Evolutionary conservation across 2,797 vertebrate species (phyloP), one percentile per base, ranked within the genome.

Genomic region (Helicolenus hilgendorfi): DNA sequence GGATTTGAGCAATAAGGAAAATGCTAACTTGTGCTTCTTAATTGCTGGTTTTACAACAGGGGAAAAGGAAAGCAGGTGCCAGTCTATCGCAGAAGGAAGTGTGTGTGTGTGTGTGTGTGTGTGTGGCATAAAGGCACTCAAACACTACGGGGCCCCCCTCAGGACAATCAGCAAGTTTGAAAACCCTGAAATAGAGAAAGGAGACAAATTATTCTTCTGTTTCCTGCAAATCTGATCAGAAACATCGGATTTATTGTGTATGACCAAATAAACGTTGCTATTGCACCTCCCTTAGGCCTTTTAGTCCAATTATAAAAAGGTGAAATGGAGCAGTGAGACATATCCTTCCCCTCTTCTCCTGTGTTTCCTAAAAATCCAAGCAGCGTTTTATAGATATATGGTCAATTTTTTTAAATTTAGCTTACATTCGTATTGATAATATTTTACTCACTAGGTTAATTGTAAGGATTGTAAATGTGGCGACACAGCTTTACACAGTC

Each of bases 161-260:
- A 69, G 70, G 63, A 79, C 71, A 63, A 31, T 27, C 29, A 53
- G 18, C 24, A 53, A 68, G 24, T 68, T 1, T 64, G 4, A 87
- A 85, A 72, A 75, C 5, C 33, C 56, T 7, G 49, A 75, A 81
- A 73, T 11, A 6, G 26, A 62, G 13, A 38, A 86, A 75, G 56
- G 3, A 76, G 26, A 79, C 5, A 77, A 79, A 75, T 65, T 15
- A 31, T 59, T 78, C 77, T 64, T 2, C 41, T 31, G 62, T 67
- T 81, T 85, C 58, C 58, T 70, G 58, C 18, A 60, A 72, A 63
- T 80, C 15, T 64, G 72, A 85, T 71, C 11, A 73, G 59, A 77
- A 81, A 65, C 24, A 27, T 79, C 24, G 24, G 74, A 84, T 87
- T 82, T 63, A 55, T 26, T 0, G 77, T 79, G 35, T 38, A 41